Conservation (phyloP, 2,113 vertebrate genomes). For the Zapus hudsonius region DNA sequence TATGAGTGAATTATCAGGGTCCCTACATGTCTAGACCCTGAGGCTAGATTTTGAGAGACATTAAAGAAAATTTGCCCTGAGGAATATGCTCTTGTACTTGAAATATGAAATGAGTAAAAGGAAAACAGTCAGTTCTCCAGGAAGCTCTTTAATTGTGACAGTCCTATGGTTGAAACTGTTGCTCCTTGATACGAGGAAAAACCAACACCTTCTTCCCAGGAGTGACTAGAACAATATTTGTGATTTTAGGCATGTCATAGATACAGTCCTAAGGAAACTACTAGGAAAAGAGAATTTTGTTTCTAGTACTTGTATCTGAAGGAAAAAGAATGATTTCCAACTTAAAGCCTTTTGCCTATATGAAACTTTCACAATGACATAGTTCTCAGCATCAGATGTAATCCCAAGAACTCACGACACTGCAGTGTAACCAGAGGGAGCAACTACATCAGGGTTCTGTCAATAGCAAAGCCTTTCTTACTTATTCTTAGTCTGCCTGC, state of each 20-base stretch:
- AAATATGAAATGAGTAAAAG: background rate
- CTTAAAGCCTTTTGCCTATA: background rate
- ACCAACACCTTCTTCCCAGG: background rate
- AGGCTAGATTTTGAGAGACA: background rate
- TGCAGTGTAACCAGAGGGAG: background rate
- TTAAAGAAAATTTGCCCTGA: background rate
- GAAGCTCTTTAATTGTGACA: background rate
- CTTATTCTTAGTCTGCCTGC: background rate
- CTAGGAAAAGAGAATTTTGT: background rate
- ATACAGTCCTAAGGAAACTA: background rate
- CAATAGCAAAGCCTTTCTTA: background rate
- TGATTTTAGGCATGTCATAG: background rate
- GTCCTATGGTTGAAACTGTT: background rate
- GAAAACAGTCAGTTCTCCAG: background rate
- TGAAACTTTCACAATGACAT: background rate
- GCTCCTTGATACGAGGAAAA: background rate
- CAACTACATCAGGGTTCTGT: background rate
- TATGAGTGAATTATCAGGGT: background rate
- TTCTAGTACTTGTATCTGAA: background rate
- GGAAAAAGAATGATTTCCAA: background rate
- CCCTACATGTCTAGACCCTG: background rate
- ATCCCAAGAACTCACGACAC: background rate
- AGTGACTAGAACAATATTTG: background rate
- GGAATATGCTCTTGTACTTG: background rate
- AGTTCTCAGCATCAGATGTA: background rate